Conservation (phyloP, 2,797 vertebrate genomes). For the Antrozous pallidus region DNA sequence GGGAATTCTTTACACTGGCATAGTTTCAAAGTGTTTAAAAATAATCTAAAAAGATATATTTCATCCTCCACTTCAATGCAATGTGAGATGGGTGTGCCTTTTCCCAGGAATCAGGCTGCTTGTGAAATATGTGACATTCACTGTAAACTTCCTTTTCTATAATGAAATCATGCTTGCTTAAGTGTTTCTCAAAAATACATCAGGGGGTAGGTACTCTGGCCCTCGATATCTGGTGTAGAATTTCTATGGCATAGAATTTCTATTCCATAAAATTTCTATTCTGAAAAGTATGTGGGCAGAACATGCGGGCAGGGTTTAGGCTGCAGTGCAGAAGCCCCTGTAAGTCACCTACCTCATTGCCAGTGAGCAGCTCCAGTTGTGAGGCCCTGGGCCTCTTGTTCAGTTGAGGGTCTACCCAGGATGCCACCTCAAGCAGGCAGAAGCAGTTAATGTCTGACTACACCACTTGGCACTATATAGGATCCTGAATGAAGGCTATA, state of each 20-base stretch:
- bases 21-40: background rate
- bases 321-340: background rate
- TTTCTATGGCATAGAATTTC: background rate
- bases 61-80: background rate
- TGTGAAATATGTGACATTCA: background rate
- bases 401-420: background rate
- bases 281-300: background rate
- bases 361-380: background rate
- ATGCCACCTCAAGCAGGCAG: background rate
- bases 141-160: background rate
- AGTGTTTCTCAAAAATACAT: background rate
- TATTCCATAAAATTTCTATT: background rate
- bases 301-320: background rate
- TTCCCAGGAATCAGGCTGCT: background rate
- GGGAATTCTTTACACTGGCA: slow-evolving; percentile 13
- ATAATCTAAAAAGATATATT: background rate
- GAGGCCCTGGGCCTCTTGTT: background rate
- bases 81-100: background rate
- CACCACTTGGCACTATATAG: background rate
- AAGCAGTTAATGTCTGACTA: background rate
- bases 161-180: background rate
- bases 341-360: background rate
- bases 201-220: background rate
- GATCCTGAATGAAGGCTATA: background rate
- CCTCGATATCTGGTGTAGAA: background rate